Conservation (phyloP, 2,113 vertebrate species). For the Petrocephalus zakoni region DNA sequence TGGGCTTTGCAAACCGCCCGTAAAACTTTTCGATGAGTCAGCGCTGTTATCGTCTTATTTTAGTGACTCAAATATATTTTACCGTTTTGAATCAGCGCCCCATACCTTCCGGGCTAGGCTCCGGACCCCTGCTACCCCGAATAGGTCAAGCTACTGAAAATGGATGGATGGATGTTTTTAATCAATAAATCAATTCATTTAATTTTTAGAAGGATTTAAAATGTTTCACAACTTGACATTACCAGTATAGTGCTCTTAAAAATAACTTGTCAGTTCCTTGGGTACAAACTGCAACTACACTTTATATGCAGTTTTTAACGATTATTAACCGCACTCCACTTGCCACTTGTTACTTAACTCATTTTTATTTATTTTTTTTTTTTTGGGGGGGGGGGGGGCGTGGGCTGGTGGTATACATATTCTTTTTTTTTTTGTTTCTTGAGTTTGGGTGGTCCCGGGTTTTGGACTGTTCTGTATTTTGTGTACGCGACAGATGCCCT, state of each 20-base stretch:
- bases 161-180: background rate
- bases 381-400: too few relatives aligned
- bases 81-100: background rate
- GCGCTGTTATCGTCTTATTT: background rate
- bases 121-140: background rate
- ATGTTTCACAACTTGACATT: background rate
- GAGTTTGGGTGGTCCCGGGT: slow-evolving; percentile 57
- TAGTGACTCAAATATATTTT: background rate
- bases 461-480: slow-evolving; percentile 52
- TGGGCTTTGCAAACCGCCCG: background rate
- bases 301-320: background rate
- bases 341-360: background rate
- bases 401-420: background rate
- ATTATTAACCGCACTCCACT: background rate
- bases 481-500: slow-evolving; percentile 60
- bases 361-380: background rate
- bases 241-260: background rate
- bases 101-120: background rate
- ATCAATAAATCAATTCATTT: background rate
- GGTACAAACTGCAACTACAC: background rate
- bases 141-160: background rate
- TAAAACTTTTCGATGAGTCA: background rate
- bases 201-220: background rate
- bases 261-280: background rate
- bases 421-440: slow-evolving; percentile 37